Evolutionary conservation across 2,888 invertebrate species (phyloP), one percentile per base, ranked within the genome.

Genomic region (Xylota sylvarum): DNA sequence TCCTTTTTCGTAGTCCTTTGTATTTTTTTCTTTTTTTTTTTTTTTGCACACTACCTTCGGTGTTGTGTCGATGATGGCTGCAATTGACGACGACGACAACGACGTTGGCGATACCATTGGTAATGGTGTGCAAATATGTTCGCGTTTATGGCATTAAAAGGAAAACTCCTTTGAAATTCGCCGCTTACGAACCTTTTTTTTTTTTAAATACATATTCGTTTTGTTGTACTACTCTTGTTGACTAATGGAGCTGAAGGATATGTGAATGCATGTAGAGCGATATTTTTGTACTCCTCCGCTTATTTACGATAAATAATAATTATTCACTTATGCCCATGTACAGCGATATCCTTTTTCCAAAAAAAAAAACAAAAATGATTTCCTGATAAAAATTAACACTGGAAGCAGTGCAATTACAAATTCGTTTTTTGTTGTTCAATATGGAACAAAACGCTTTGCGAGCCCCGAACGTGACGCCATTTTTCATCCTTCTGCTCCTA

Each of bases 151-250:
- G 48, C 40, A 73, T 81, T 69, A 78, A 73, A 77, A 77, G 40
- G 56, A 78, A 73, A 86, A 62, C 40, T 62, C 37, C 48, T 86
- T 86, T 86, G 82, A 77, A 69, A 77, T 72, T 32, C 67, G 55
- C 86, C 86, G 86, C 76, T 55, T 37, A 10, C 12, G 23, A 37
- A 43, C 7, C 76, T 52, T 52, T n/a, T 65, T 7, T 10, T 40
- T 60, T 78, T 65, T 30, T 12, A 80, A 48, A 55, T 58, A 9
- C 10, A 35, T 58, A 72, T 65, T 27, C 10, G 12, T 32, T 23
- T 52, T 27, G 32, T 32, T 32, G 55, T 43, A 14, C 17, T 27
- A n/a, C 32, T 52, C 27, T 56, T 35, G 27, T 17, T n/a, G 40
- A 67, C 72, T 73, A 67, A 77, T 55, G 65, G 43, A 60, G 52